A percentile compares a stretch with the other conserved stretches of the same genome.
Conservation (phyloP, 2,113 vertebrate genomes). For the Physeter macrocephalus region DNA sequence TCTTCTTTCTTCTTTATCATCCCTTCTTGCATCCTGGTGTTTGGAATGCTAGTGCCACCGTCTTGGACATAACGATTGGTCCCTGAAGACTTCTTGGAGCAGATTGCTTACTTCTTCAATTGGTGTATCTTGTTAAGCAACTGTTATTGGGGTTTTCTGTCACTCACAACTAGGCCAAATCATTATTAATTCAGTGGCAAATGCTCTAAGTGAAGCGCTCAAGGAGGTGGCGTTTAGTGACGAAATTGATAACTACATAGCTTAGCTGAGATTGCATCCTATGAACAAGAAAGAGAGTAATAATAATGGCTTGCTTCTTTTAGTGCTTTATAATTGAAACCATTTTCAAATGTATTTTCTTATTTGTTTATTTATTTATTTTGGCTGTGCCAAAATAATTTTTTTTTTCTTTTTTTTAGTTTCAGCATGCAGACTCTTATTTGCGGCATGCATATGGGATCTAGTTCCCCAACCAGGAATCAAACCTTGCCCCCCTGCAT, state of each 20-base stretch:
- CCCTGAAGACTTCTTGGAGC: neutral
- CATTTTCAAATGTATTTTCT: neutral
- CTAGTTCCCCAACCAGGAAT: no score
- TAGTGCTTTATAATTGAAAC: neutral
- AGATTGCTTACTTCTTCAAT: neutral
- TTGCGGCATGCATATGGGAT: no score
- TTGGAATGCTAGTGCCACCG: neutral
- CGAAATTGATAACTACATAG: neutral
- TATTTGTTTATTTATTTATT: neutral
- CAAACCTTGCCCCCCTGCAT: no score
- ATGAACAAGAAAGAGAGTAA: neutral
- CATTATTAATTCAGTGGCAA: conserved; percentile 6
- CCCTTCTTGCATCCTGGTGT: neutral
- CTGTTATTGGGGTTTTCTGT: conserved; percentile 23
- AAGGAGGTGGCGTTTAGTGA: neutral
- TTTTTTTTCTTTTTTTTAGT: no score
- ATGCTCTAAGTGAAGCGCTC: neutral
- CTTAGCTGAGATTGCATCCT: neutral
- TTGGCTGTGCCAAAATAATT: no score
- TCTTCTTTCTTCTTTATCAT: neutral
- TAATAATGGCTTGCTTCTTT: neutral
- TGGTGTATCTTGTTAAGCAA: neutral
- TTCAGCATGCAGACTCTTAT: no score
- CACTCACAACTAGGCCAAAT: neutral
- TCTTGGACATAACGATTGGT: neutral